phyloP scores from a whole-genome alignment of 2,113 vertebrate genomes.

The Ciconia stormi region DNA sequence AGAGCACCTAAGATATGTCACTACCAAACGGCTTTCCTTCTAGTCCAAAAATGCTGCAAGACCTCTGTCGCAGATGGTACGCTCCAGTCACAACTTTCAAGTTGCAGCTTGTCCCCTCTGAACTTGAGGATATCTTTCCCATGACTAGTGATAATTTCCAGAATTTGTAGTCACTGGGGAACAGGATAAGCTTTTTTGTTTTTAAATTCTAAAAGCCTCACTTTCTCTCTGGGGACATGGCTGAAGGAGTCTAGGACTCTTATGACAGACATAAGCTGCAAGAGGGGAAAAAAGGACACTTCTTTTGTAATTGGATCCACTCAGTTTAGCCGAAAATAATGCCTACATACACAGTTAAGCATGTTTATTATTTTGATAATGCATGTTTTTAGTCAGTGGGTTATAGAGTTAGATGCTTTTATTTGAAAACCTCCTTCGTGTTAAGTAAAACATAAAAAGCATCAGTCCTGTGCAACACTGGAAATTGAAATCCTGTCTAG shows the following conservation, averaged over 20 bases:
- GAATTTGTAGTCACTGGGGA: not conserved
- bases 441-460: not conserved
- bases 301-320: not conserved
- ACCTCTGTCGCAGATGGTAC: not conserved
- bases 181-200: not conserved
- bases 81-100: not conserved
- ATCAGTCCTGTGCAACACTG: not conserved
- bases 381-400: not conserved
- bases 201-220: not conserved
- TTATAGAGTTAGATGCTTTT: not conserved
- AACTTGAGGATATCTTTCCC: not conserved
- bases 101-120: not conserved
- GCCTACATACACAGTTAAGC: not conserved
- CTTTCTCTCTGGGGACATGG: not conserved
- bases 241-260: not conserved
- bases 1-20: not conserved
- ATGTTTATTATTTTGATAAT: not conserved
- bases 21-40: not conserved
- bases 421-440: not conserved
- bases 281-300: not conserved
- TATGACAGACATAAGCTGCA: not conserved
- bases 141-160: not conserved
- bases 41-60: not conserved
- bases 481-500: not conserved
- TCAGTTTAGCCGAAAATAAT: not conserved